phyloP scores from a whole-genome alignment of 2,888 invertebrate species.

The Apodemia zela region DNA sequence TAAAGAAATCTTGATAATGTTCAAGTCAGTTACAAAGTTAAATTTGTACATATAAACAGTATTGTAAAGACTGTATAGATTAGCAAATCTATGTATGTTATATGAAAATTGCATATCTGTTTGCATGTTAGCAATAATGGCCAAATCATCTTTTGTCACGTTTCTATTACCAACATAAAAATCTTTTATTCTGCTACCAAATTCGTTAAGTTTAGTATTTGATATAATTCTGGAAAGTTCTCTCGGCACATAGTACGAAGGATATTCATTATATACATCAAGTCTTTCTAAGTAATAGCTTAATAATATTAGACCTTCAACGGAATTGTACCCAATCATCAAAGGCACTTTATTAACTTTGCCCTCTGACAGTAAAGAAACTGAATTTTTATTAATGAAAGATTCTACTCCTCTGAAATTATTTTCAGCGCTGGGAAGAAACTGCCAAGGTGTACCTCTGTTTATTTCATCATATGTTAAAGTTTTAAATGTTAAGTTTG shows the following conservation, averaged over 20 bases:
- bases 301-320: slow-evolving; percentile 38
- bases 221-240: slow-evolving; percentile 33
- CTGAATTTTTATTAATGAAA: slow-evolving; percentile 47
- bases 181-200: slow-evolving; percentile 35
- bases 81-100: slow-evolving; percentile 19
- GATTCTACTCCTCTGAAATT: slow-evolving; percentile 42
- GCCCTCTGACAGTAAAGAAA: slow-evolving; percentile 41
- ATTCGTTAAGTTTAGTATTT: slow-evolving; percentile 29
- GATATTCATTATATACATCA: slow-evolving; percentile 34
- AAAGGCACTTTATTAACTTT: slow-evolving; percentile 47
- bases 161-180: slow-evolving; percentile 38
- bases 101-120: slow-evolving; percentile 38
- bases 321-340: slow-evolving; percentile 49
- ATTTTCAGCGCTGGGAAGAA: slow-evolving; percentile 53
- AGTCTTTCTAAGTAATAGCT: slow-evolving; percentile 33
- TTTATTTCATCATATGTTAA: slow-evolving; percentile 46
- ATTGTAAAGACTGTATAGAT: too few relatives aligned
- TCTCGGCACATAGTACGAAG: slow-evolving; percentile 36
- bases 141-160: slow-evolving; percentile 32
- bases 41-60: too few relatives aligned
- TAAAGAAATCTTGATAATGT: slow-evolving; percentile 34
- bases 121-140: slow-evolving; percentile 29
- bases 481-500: slow-evolving; percentile 40
- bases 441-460: slow-evolving; percentile 49
- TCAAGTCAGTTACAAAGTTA: slow-evolving; percentile 37